phyloP scores from a whole-genome alignment of 2,113 vertebrate species.

The Protobothrops flavoviridis region DNA sequence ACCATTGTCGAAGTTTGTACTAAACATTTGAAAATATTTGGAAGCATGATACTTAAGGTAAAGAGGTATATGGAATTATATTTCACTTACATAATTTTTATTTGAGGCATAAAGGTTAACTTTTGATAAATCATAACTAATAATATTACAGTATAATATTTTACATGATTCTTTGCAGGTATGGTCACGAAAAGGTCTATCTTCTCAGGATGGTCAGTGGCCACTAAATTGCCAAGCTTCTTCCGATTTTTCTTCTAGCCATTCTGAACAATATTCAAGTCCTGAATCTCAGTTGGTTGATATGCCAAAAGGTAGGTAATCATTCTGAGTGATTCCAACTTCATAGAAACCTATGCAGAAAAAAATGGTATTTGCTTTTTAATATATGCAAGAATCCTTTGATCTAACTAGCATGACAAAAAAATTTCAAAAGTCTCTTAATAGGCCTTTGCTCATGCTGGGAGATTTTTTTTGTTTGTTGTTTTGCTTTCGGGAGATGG shows the following conservation, averaged over 20 bases:
- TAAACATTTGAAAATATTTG: background rate
- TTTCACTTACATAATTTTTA: background rate
- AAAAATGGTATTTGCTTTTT: background rate
- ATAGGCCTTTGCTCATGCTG: conserved; percentile 35
- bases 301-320: conserved; percentile 14
- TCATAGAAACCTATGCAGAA: background rate
- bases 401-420: background rate
- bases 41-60: background rate
- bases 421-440: conserved; percentile 31
- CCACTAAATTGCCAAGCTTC: conserved; percentile 22
- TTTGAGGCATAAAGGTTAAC: background rate
- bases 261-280: conserved; percentile 33
- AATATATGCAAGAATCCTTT: background rate
- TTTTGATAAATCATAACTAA: background rate
- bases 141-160: background rate
- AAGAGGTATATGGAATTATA: background rate
- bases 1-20: background rate
- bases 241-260: conserved; percentile 30
- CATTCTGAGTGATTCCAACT: fast-evolving
- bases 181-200: background rate
- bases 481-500: conserved; percentile 12
- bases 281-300: conserved; percentile 15
- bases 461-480: conserved; percentile 34
- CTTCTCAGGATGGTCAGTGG: background rate
- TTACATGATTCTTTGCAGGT: background rate